These are phyloP conservation scores for Formica aserva DNA, from an alignment of 2,888 invertebrate genomes.

Conservation along the genomic window DNA sequence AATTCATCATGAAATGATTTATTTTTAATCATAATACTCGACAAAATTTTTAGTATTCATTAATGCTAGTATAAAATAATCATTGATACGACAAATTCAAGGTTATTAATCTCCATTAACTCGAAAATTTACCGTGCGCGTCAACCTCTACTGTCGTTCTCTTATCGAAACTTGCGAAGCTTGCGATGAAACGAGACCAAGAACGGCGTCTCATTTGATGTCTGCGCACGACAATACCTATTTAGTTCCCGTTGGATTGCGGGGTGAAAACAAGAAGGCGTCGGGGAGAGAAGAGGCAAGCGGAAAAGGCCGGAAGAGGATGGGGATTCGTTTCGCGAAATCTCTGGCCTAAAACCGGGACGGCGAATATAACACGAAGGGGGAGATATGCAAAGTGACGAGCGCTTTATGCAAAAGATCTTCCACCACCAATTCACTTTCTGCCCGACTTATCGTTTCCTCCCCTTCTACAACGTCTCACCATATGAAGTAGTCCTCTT, in stretches of 20 bases:
- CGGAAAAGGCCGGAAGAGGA: conserved; percentile 35
- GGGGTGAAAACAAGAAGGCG: conserved; percentile 36
- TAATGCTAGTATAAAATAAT: background rate
- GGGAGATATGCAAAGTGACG: conserved; percentile 79
- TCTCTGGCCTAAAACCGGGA: conserved; percentile 70
- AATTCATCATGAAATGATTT: background rate
- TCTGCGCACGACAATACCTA: conserved; percentile 50
- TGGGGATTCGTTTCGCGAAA: conserved; percentile 66
- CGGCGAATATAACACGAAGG: conserved; percentile 68
- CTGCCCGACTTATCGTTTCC: conserved; percentile 71
- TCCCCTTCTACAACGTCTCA: conserved; percentile 47
- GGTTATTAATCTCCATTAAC: conserved; percentile 20
- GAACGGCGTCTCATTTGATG: conserved; percentile 42
- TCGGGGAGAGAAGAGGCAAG: background rate
- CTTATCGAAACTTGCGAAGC: conserved; percentile 10
- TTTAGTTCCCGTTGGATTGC: conserved; percentile 50
- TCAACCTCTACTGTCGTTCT: background rate
- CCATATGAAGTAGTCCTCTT: conserved; percentile 49
- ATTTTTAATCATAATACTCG: background rate
- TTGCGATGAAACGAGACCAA: conserved; percentile 27
- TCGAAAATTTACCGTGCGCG: background rate
- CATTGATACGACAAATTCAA: background rate
- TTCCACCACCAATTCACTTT: conserved; percentile 81
- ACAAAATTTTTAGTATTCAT: background rate
- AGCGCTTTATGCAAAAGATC: conserved; percentile 80